Conservation (phyloP, 1,140 invertebrate genomes). For the Drosophila pallidifrons region DNA sequence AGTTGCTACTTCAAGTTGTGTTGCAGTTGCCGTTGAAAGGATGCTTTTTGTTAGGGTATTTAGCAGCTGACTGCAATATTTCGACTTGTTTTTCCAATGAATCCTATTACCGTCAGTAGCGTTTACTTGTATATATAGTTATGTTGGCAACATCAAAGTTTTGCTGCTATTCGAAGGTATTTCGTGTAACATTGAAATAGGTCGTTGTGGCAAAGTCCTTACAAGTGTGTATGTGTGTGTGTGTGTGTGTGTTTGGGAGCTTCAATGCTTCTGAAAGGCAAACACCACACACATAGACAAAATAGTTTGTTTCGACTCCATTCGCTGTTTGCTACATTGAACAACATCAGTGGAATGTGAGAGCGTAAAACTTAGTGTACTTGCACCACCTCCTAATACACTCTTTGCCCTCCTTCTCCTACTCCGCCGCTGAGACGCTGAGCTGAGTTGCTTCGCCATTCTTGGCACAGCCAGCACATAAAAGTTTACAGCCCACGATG, state of each 20-base stretch:
- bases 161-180: neutral
- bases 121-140: neutral
- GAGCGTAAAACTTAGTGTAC: conserved; percentile 65
- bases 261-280: conserved; percentile 3
- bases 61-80: neutral
- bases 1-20: too few species aligned
- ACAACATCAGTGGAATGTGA: conserved; percentile 49
- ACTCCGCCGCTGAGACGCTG: neutral
- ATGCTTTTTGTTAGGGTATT: neutral
- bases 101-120: neutral
- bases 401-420: conserved; percentile 10
- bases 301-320: conserved; percentile 26
- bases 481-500: conserved; percentile 39
- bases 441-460: neutral
- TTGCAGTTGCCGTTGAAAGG: neutral
- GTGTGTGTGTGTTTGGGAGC: neutral
- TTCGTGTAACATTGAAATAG: conserved; percentile 6
- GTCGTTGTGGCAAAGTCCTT: conserved; percentile 6
- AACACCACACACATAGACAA: neutral
- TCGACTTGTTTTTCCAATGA: neutral
- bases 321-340: conserved; percentile 58
- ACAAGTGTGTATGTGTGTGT: conserved; percentile 8
- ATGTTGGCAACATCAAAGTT: neutral
- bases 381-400: conserved; percentile 38
- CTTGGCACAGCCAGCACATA: conserved; percentile 20